These are phyloP conservation scores for Pogonomyrmex barbatus DNA, from an alignment of 1,140 invertebrate genomes.

Conservation along the genomic window DNA sequence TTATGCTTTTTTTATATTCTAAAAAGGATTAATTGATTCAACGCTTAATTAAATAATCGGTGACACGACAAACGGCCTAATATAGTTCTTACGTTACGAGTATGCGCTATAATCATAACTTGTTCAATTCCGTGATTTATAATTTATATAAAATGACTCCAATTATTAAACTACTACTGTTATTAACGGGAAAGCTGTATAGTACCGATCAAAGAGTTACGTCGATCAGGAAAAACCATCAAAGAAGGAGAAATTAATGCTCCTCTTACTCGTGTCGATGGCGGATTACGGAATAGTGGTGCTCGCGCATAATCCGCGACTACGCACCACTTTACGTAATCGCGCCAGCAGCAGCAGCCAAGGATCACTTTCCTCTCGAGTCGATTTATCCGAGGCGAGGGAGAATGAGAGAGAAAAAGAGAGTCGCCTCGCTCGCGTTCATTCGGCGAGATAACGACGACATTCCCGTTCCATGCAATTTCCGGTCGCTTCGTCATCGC, in stretches of 20 bases:
- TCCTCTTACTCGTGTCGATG: slow-evolving; percentile 29
- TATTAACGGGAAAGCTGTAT: background rate
- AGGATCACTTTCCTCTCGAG: slow-evolving; percentile 62
- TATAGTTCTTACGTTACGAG: background rate
- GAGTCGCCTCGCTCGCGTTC: slow-evolving; percentile 15
- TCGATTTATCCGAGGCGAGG: slow-evolving; percentile 24
- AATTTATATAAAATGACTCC: background rate
- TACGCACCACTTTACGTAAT: slow-evolving; percentile 52
- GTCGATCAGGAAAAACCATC: slow-evolving; percentile 18
- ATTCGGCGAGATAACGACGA: slow-evolving; percentile 50
- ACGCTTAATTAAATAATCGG: slow-evolving; percentile 8
- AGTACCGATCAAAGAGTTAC: slow-evolving; percentile 25
- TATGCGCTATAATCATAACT: background rate
- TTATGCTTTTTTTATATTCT: background rate
- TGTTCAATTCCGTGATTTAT: slow-evolving; percentile 22
- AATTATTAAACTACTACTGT: slow-evolving; percentile 2
- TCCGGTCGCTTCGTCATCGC: slow-evolving; percentile 44
- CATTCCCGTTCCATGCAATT: slow-evolving; percentile 57
- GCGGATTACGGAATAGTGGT: slow-evolving; percentile 35
- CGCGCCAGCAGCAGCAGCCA: slow-evolving; percentile 52
- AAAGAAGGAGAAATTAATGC: slow-evolving; percentile 34
- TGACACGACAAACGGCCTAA: background rate
- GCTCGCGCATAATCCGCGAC: slow-evolving; percentile 49
- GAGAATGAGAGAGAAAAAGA: slow-evolving; percentile 14
- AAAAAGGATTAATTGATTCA: slow-evolving; percentile 31